Conservation (phyloP, 2,888 invertebrate species). For the Patella ulyssiponensis region DNA sequence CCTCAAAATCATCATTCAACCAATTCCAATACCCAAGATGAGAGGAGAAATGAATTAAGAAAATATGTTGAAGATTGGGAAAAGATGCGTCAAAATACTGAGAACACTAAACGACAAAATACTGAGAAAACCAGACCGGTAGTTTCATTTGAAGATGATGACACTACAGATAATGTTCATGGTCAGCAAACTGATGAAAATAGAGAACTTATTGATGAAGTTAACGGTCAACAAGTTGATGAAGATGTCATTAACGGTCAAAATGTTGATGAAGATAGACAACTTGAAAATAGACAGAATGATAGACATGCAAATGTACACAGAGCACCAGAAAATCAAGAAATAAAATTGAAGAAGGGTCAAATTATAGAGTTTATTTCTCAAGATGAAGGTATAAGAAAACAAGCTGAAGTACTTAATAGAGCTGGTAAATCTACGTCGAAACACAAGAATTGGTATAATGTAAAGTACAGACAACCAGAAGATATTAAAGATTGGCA, state of each 20-base stretch:
- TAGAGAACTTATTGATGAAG: no score
- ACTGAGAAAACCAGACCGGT: no score
- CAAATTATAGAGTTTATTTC: not conserved
- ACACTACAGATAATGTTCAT: no score
- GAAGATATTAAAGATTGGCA: not conserved
- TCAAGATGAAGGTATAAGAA: not conserved
- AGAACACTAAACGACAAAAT: no score
- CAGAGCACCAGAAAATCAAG: not conserved
- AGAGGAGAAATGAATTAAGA: not conserved
- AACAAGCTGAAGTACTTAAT: conserved; percentile 14
- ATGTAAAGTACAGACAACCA: conserved; percentile 11
- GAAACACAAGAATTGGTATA: conserved; percentile 22
- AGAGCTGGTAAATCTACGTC: conserved; percentile 18
- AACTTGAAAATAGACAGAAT: not conserved
- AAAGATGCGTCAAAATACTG: not conserved
- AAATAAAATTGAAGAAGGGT: no score
- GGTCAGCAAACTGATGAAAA: no score
- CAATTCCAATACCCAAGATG: not conserved
- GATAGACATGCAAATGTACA: not conserved
- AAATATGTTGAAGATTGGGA: not conserved
- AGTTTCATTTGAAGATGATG: no score
- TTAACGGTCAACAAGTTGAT: not conserved
- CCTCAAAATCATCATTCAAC: not conserved
- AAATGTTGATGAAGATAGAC: not conserved
- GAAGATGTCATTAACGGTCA: not conserved